phyloP scores from a whole-genome alignment of 2,797 vertebrate genomes.

The Argya squamiceps region DNA sequence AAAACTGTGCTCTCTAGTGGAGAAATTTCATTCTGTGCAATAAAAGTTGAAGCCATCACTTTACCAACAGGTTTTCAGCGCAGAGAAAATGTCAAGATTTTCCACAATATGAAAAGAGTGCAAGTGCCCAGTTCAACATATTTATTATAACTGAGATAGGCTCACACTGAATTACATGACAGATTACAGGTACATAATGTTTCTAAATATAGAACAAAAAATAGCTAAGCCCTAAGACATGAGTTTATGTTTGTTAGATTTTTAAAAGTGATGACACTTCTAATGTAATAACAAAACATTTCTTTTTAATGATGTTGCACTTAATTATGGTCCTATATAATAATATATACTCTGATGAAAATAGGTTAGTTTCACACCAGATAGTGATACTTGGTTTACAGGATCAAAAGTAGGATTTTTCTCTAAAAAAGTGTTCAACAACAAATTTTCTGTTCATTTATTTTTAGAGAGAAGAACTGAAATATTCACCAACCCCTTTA shows the following conservation, averaged over 20 bases:
- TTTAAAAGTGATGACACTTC: not conserved
- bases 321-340: not conserved
- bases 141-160: slow-evolving; percentile 11
- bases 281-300: not conserved
- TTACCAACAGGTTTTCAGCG: not conserved
- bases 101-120: not conserved
- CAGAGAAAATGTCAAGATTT: not conserved
- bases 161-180: not conserved
- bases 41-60: not conserved
- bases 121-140: not conserved
- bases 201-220: not conserved
- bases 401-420: not conserved
- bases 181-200: not conserved
- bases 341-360: not conserved
- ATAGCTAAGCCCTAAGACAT: not conserved
- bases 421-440: not conserved
- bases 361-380: not conserved
- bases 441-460: not conserved
- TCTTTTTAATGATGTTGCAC: not conserved
- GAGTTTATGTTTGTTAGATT: not conserved
- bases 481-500: not conserved
- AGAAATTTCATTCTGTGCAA: not conserved
- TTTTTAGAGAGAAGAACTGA: not conserved
- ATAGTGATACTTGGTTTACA: not conserved
- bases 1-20: slow-evolving; percentile 31